Percentiles rank a stretch among this genome's conserved stretches.
Conservation (phyloP, 2,113 vertebrate genomes). For the Phaethon lepturus region DNA sequence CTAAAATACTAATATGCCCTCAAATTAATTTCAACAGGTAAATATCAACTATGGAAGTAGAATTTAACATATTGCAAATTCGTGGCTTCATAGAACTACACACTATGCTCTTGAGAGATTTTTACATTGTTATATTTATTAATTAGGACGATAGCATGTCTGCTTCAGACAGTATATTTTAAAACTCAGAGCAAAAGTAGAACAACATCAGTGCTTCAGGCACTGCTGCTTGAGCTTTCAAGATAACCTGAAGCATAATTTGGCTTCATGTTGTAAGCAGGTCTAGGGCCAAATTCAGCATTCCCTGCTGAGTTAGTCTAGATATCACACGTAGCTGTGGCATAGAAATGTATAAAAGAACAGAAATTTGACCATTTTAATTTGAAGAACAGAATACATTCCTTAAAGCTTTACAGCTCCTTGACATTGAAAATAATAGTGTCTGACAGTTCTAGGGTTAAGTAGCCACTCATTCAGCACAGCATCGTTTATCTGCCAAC, state of each 20-base stretch:
- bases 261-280: slow-evolving; percentile 7
- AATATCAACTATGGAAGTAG: neutral
- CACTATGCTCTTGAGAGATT: neutral
- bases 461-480: slow-evolving; percentile 64
- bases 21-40: neutral
- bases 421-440: slow-evolving; percentile 64
- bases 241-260: slow-evolving; percentile 26
- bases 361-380: slow-evolving; percentile 53
- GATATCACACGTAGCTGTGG: slow-evolving; percentile 18
- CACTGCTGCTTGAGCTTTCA: slow-evolving; percentile 20
- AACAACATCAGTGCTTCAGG: neutral
- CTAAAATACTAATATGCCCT: neutral
- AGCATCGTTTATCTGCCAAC: slow-evolving; percentile 61
- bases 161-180: neutral
- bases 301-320: slow-evolving; percentile 47
- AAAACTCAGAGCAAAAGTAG: neutral
- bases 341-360: slow-evolving; percentile 34
- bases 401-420: slow-evolving; percentile 35
- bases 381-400: slow-evolving; percentile 48
- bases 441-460: slow-evolving; percentile 68
- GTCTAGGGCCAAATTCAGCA: slow-evolving; percentile 30
- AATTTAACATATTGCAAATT: neutral
- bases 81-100: neutral
- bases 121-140: neutral
- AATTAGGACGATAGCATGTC: neutral